These are phyloP conservation scores for Tricholauxania praeusta DNA, from an alignment of 2,888 invertebrate genomes.

Conservation along the genomic window DNA sequence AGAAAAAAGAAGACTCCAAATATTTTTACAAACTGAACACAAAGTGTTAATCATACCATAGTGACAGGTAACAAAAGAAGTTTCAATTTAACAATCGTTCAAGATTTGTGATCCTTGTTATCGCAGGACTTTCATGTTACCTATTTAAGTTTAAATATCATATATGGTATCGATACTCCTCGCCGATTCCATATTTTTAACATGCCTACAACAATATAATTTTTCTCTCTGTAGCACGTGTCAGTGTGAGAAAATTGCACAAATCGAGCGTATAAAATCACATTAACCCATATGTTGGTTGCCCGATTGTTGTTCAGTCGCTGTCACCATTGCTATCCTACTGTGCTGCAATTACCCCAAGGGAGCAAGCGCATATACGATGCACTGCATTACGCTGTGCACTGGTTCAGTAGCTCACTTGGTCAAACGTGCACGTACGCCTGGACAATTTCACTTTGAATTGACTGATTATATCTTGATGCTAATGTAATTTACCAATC, in stretches of 20 bases:
- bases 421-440: neutral
- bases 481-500: conserved; percentile 21
- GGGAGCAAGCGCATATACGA: neutral
- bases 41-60: too few relatives aligned
- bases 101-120: too few relatives aligned
- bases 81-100: too few relatives aligned
- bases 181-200: too few relatives aligned
- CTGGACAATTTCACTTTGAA: conserved; percentile 23
- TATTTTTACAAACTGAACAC: too few relatives aligned
- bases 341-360: conserved; percentile 4
- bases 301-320: neutral
- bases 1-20: too few relatives aligned
- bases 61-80: too few relatives aligned
- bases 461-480: conserved; percentile 37
- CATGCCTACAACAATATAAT: too few relatives aligned
- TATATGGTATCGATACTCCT: too few relatives aligned
- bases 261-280: conserved; percentile 33
- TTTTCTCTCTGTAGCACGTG: neutral
- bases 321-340: neutral
- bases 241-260: conserved; percentile 10
- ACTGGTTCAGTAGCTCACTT: conserved; percentile 8
- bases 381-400: neutral
- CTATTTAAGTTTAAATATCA: too few relatives aligned
- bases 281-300: conserved; percentile 31
- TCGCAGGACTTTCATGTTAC: too few relatives aligned